Evolutionary conservation across 2,113 vertebrate species (phyloP).

Genomic region (Cairina moschata): DNA sequence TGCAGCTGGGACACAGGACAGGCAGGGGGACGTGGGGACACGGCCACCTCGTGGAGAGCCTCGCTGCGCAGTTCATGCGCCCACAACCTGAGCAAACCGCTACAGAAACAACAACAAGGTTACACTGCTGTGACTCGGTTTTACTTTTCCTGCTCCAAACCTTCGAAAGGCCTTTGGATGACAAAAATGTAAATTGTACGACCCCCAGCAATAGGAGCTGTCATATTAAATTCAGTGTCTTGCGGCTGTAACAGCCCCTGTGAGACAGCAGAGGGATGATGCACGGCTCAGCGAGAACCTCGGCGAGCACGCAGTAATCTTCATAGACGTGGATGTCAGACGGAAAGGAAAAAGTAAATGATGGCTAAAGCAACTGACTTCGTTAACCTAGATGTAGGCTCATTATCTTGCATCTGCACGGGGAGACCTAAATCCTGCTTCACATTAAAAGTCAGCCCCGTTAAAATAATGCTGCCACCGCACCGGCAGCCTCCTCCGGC

Average conservation of each 20-base stretch:
- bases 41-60: background rate
- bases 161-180: background rate
- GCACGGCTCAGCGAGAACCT: background rate
- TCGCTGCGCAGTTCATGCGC: fast-evolving
- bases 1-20: background rate
- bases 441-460: background rate
- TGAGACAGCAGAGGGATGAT: background rate
- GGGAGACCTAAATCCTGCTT: background rate
- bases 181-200: background rate
- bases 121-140: background rate
- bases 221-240: background rate
- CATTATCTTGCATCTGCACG: background rate
- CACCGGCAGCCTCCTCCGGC: background rate
- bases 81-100: background rate
- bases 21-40: background rate
- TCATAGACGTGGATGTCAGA: background rate
- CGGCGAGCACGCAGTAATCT: background rate
- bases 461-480: background rate
- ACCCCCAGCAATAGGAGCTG: background rate
- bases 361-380: background rate
- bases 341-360: background rate
- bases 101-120: background rate
- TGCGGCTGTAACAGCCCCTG: background rate
- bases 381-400: background rate
- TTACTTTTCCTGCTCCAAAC: background rate